phyloP scores from a whole-genome alignment of 2,797 vertebrate species.

The Mormyrops attenuatus region DNA sequence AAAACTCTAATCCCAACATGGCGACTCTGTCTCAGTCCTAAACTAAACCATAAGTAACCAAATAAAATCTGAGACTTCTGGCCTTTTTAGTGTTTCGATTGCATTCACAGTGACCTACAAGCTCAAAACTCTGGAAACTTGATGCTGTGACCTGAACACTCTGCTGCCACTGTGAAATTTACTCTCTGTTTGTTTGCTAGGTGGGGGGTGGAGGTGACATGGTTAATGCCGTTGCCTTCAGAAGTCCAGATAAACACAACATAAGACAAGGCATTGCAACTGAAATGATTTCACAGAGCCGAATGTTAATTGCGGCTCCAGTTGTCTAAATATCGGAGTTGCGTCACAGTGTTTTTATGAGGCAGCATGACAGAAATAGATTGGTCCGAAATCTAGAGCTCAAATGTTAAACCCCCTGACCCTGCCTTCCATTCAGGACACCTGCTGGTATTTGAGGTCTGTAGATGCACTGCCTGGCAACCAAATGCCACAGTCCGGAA shows the following conservation, averaged over 20 bases:
- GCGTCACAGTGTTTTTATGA: background rate
- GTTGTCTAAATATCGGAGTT: background rate
- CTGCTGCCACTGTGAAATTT: too few relatives aligned
- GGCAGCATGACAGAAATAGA: background rate
- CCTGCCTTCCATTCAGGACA: background rate
- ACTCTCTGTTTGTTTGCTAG: too few relatives aligned
- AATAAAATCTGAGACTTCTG: background rate
- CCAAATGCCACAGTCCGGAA: background rate
- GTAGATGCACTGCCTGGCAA: background rate
- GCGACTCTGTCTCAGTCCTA: background rate
- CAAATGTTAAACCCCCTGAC: background rate
- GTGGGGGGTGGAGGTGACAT: background rate
- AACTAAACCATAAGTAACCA: background rate
- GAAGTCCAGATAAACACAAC: background rate
- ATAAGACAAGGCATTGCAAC: background rate
- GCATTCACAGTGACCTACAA: background rate
- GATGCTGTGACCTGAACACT: too few relatives aligned
- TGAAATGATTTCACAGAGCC: background rate
- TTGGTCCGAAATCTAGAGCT: background rate
- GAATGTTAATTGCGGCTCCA: background rate
- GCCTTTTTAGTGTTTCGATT: background rate
- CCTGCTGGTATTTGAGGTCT: slow-evolving; percentile 18
- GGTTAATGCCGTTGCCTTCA: background rate
- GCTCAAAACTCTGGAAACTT: background rate
- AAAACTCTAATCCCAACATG: background rate